Percentiles rank a stretch among this genome's conserved stretches.
These are phyloP conservation scores for Pteronura brasiliensis DNA, from an alignment of 2,113 vertebrate genomes.

Conservation along the genomic window DNA sequence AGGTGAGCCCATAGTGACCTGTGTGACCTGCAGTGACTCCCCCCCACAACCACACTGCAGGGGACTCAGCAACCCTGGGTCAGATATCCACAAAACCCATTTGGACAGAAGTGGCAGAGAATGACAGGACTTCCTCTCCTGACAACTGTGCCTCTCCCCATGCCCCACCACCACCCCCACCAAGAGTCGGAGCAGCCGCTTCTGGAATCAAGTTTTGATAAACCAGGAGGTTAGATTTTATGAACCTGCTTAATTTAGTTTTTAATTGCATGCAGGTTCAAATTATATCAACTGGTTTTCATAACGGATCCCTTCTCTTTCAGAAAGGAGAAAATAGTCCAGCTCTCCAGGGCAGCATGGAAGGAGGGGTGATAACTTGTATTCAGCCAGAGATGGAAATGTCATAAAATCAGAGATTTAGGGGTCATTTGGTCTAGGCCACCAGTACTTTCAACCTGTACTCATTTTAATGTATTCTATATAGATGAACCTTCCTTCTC, in stretches of 20 bases:
- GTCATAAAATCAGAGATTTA: neutral
- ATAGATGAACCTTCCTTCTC: neutral
- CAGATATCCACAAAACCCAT: neutral
- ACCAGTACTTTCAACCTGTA: neutral
- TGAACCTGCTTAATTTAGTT: conserved; percentile 29
- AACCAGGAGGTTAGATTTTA: conserved; percentile 11
- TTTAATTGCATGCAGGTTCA: conserved; percentile 38
- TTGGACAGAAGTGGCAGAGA: neutral
- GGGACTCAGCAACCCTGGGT: neutral
- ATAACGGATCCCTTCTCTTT: conserved; percentile 24
- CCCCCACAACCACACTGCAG: no score
- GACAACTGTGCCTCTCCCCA: fast-evolving
- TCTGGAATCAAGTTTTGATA: neutral
- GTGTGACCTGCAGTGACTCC: neutral
- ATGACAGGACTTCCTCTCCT: neutral
- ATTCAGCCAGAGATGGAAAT: neutral
- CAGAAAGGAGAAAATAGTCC: neutral
- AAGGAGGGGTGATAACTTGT: neutral
- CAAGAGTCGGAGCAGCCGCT: neutral
- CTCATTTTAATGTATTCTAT: neutral
- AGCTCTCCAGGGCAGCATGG: no score
- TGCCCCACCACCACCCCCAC: neutral
- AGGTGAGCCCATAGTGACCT: no score
- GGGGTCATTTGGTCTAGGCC: neutral
- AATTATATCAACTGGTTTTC: conserved; percentile 36